Evolutionary conservation across 1,140 invertebrate genomes (phyloP), one percentile per base, ranked within the genome.

Genomic region (Cataglyphis hispanica): DNA sequence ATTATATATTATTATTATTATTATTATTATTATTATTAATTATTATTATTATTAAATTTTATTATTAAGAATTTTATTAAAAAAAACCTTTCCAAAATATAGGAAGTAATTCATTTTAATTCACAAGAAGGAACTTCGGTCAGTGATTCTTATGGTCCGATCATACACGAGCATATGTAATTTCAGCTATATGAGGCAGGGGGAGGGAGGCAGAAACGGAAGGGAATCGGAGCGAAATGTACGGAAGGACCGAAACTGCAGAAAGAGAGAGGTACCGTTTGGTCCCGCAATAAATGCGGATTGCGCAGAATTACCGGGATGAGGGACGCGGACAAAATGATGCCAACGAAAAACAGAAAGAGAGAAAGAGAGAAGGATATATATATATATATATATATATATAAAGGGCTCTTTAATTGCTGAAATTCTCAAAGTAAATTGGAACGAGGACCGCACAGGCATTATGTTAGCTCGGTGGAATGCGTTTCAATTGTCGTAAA

Each of bases 341-440:
- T 72, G 56, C 19, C 66, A 31, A 40, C 78, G 66, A 83, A 83
- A 83, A 83, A 83, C 78, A 40, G 37, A 66, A 19, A 43, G 53
- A 43, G 25, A 25, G 72, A 58, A 10, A 37, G 19, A 19, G 13
- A 58, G 53, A 69, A 43, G n/a, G 50, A 70, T n/a, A n/a, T n/a
- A n/a, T n/a, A n/a, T n/a, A n/a, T n/a, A n/a, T n/a, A n/a, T n/a
- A n/a, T n/a, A n/a, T n/a, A n/a, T n/a, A 53, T n/a, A 31, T 37
- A 61, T 40, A 43, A 66, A 80, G 87, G 78, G 60, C 88, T 84
- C 86, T 91, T 91, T 89, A 91, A 89, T 87, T 87, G 78, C 86
- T 86, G 56, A 85, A 91, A 91, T 88, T 91, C 86, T 89, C 85
- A 40, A 72, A 75, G 67, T 77, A 86, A 85, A 87, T 85, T 83